phyloP scores from a whole-genome alignment of 2,888 invertebrate species.

The Microplitis manilae region DNA sequence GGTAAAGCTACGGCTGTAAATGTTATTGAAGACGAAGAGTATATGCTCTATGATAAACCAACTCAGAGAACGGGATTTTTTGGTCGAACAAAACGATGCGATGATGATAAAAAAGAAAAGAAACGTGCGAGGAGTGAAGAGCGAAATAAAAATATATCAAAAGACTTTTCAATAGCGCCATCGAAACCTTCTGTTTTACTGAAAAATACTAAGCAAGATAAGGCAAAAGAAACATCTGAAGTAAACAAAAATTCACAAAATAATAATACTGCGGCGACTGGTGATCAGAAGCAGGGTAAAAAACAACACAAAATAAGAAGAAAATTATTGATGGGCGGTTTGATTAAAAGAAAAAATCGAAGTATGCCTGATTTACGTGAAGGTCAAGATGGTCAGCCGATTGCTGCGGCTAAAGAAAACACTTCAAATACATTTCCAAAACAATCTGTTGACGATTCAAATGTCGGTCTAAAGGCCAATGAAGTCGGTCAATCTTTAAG shows the following conservation, averaged over 20 bases:
- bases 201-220: conserved; percentile 69
- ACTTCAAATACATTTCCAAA: conserved; percentile 64
- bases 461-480: conserved; percentile 78
- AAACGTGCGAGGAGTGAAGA: conserved; percentile 90
- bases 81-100: conserved; percentile 80
- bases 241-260: conserved; percentile 69
- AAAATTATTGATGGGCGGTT: conserved; percentile 90
- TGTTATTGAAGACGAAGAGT: conserved; percentile 82
- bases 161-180: conserved; percentile 81
- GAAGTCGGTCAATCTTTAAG: conserved; percentile 79
- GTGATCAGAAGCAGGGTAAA: conserved; percentile 82
- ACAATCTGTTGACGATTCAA: conserved; percentile 82
- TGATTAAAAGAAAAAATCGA: conserved; percentile 89
- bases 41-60: conserved; percentile 78
- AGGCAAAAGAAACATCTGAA: conserved; percentile 72
- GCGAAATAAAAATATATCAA: conserved; percentile 81
- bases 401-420: conserved; percentile 66
- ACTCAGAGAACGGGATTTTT: conserved; percentile 81
- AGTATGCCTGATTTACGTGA: conserved; percentile 94
- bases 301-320: conserved; percentile 93
- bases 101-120: conserved; percentile 79
- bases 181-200: conserved; percentile 67
- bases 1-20: conserved; percentile 77
- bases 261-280: conserved; percentile 35
- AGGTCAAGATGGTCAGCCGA: conserved; percentile 75